phyloP scores from a whole-genome alignment of 2,113 vertebrate genomes.

The Oxyura jamaicensis region DNA sequence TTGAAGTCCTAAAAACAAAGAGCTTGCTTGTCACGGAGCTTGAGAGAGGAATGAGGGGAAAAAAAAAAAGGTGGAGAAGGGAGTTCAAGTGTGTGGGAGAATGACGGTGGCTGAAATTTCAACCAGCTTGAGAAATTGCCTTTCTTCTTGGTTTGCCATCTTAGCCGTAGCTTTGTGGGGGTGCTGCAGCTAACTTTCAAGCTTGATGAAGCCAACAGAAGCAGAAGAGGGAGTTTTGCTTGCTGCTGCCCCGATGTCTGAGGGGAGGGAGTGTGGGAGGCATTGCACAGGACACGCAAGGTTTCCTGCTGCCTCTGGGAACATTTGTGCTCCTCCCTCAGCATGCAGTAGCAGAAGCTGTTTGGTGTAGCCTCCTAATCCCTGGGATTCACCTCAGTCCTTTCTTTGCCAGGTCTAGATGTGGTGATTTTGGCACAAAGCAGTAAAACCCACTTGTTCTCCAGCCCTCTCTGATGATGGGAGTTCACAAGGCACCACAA shows the following conservation, averaged over 20 bases:
- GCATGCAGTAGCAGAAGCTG: not conserved
- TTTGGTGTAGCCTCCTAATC: not conserved
- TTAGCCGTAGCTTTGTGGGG: not conserved
- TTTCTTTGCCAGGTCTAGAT: not conserved
- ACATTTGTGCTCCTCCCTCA: not conserved
- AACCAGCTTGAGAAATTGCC: not conserved
- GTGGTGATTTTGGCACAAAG: not conserved
- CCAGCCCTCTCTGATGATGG: not conserved
- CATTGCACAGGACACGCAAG: not conserved
- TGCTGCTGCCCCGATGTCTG: not conserved
- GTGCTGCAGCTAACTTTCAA: not conserved
- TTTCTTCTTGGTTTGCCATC: not conserved
- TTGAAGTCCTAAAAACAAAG: conserved; percentile 49
- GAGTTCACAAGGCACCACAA: not conserved
- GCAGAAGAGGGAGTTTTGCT: not conserved
- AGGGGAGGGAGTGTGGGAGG: not conserved
- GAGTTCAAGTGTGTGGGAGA: conserved; percentile 57
- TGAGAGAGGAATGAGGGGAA: conserved; percentile 22
- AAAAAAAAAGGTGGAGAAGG: conserved; percentile 28
- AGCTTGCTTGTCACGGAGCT: not conserved
- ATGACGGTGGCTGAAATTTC: not conserved
- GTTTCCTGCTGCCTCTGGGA: not conserved
- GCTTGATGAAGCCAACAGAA: not conserved
- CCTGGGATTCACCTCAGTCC: not conserved
- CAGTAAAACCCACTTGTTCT: not conserved